These are phyloP conservation scores for Sciurus niger DNA, from an alignment of 2,113 vertebrate species.

Conservation along the genomic window DNA sequence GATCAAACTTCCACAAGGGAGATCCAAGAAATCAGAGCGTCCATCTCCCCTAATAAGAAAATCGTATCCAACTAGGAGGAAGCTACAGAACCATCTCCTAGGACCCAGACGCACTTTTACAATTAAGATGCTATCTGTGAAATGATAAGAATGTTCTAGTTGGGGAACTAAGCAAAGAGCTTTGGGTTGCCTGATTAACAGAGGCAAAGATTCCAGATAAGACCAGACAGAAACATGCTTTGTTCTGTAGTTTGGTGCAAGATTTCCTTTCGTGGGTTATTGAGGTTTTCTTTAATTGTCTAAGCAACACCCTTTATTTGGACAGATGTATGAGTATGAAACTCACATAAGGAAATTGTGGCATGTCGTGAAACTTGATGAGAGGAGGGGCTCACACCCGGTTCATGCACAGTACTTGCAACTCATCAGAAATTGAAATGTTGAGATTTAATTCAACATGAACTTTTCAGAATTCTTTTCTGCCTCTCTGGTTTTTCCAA, in stretches of 20 bases:
- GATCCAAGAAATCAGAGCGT: background rate
- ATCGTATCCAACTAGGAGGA: background rate
- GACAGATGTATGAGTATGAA: background rate
- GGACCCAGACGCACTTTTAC: background rate
- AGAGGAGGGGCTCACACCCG: background rate
- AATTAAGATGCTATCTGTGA: slow-evolving; percentile 30
- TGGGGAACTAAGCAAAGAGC: background rate
- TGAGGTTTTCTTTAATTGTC: slow-evolving; percentile 8
- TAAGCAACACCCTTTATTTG: background rate
- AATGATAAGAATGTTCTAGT: background rate
- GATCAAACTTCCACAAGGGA: background rate
- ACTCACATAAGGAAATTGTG: slow-evolving; percentile 5
- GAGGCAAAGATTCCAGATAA: background rate
- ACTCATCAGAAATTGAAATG: slow-evolving; percentile 44
- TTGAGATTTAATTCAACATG: slow-evolving; percentile 54
- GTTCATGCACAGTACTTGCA: slow-evolving; percentile 55
- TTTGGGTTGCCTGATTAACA: background rate
- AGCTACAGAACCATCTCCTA: background rate
- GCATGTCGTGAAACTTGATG: background rate
- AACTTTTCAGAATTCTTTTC: slow-evolving; percentile 57
- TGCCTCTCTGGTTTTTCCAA: slow-evolving; percentile 48
- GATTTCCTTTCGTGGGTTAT: background rate
- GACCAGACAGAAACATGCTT: background rate
- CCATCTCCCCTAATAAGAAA: background rate
- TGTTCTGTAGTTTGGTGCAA: background rate